Conservation (phyloP, 2,888 invertebrate species). For the Drosophila melanosoma region DNA sequence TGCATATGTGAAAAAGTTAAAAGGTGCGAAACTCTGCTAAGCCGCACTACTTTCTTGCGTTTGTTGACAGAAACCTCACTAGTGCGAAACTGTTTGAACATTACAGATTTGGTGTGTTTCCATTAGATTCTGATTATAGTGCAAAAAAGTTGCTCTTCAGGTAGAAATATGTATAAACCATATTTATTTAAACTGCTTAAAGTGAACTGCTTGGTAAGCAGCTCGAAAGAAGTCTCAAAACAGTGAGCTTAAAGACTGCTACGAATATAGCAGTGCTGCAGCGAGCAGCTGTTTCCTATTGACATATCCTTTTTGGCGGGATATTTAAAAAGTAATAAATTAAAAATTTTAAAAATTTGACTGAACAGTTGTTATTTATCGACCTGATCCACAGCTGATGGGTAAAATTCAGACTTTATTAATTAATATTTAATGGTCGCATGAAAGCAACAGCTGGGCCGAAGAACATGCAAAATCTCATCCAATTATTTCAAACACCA, state of each 20-base stretch:
- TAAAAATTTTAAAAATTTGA: background rate
- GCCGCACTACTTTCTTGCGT: background rate
- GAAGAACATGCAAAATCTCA: constrained; percentile 56
- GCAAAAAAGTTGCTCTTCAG: accelerated
- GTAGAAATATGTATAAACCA: background rate
- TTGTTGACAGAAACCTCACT: background rate
- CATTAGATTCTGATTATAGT: background rate
- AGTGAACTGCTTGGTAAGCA: constrained; percentile 32
- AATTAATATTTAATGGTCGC: constrained; percentile 51
- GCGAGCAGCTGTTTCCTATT: background rate
- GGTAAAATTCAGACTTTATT: background rate
- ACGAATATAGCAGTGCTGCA: background rate
- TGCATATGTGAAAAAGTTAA: background rate
- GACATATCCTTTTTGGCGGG: background rate
- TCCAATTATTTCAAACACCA: constrained; percentile 19
- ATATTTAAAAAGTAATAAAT: background rate
- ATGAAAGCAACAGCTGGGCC: constrained; percentile 59
- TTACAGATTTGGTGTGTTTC: too few species aligned
- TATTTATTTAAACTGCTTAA: too few species aligned
- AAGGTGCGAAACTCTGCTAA: background rate
- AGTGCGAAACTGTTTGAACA: background rate
- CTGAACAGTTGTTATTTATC: too few species aligned
- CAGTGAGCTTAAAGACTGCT: background rate
- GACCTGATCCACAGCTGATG: background rate
- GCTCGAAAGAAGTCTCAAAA: background rate